Conservation (phyloP, 2,888 invertebrate species). For the Ectemnius cavifrons region DNA sequence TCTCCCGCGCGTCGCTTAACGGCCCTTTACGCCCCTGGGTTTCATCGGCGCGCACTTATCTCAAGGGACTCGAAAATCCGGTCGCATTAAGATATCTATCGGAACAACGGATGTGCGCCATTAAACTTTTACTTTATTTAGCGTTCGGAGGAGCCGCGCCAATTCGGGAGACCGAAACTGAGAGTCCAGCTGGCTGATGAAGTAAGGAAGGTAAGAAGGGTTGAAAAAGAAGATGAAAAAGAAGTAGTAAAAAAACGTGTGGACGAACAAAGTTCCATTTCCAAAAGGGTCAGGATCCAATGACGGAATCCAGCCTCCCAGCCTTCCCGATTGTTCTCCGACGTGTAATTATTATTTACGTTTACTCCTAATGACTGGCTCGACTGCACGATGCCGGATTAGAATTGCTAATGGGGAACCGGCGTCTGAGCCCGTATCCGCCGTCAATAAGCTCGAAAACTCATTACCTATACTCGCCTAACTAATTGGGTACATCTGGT, state of each 20-base stretch:
- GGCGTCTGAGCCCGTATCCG: constrained; percentile 39
- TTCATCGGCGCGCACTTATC: constrained; percentile 70
- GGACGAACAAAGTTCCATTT: constrained; percentile 6
- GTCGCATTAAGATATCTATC: constrained; percentile 78
- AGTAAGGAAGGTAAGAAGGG: constrained; percentile 2
- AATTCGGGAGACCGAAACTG: constrained; percentile 8
- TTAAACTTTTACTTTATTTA: constrained; percentile 77
- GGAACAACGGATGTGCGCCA: constrained; percentile 76
- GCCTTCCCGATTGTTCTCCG: constrained; percentile 58
- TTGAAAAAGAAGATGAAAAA: constrained; percentile 2
- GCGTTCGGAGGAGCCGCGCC: constrained; percentile 58
- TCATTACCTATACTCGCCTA: constrained; percentile 57
- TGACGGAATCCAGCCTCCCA: constrained; percentile 33
- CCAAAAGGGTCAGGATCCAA: constrained; percentile 6
- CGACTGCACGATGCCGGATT: constrained; percentile 56
- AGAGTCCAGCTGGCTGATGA: background rate
- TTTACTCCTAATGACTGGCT: constrained; percentile 61
- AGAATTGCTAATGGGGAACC: constrained; percentile 68
- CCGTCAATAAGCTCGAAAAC: constrained; percentile 66
- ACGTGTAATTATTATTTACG: constrained; percentile 71
- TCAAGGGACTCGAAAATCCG: constrained; percentile 76
- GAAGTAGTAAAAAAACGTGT: constrained; percentile 4
- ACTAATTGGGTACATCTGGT: constrained; percentile 63
- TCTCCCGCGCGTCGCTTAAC: constrained; percentile 57
- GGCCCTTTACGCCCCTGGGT: constrained; percentile 54